These are phyloP conservation scores for Sceloporus undulatus DNA, from an alignment of 2,113 vertebrate species.

Conservation along the genomic window DNA sequence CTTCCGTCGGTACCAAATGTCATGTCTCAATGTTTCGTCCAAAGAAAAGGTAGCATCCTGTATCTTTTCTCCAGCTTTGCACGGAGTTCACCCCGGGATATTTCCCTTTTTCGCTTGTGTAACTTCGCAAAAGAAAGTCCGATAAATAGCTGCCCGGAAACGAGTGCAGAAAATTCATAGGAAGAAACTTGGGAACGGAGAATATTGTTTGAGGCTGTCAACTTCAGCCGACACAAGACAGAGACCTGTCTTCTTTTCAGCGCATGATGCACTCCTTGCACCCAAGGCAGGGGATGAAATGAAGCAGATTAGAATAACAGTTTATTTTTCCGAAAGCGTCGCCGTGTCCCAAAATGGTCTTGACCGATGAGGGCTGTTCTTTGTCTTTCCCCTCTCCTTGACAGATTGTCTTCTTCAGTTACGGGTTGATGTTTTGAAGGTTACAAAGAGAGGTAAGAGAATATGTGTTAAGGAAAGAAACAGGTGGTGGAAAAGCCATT, in stretches of 20 bases:
- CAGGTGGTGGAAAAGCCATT: too few species aligned
- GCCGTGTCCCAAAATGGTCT: slow-evolving; percentile 58
- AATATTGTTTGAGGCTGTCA: not conserved
- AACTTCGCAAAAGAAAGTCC: too few species aligned
- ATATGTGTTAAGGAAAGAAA: too few species aligned
- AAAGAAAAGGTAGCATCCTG: not conserved
- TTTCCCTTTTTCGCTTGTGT: too few species aligned
- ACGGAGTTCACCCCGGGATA: too few species aligned
- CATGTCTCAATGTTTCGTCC: not conserved
- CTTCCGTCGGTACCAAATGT: too few species aligned
- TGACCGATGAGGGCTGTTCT: slow-evolving; percentile 44
- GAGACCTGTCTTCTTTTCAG: not conserved
- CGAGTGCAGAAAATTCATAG: too few species aligned
- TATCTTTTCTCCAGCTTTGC: too few species aligned
- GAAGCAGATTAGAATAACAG: slow-evolving; percentile 52
- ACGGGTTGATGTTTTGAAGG: too few species aligned
- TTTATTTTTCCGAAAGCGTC: slow-evolving; percentile 47
- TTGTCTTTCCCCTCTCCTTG: slow-evolving; percentile 2
- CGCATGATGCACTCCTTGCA: not conserved
- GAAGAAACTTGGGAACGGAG: not conserved
- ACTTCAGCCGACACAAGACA: not conserved
- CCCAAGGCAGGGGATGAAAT: not conserved
- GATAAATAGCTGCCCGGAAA: too few species aligned
- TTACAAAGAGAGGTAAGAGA: not conserved
- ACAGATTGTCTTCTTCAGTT: not conserved